Evolutionary conservation across 2,797 vertebrate genomes (phyloP).

Genomic region (Sebastes trivittatus): DNA sequence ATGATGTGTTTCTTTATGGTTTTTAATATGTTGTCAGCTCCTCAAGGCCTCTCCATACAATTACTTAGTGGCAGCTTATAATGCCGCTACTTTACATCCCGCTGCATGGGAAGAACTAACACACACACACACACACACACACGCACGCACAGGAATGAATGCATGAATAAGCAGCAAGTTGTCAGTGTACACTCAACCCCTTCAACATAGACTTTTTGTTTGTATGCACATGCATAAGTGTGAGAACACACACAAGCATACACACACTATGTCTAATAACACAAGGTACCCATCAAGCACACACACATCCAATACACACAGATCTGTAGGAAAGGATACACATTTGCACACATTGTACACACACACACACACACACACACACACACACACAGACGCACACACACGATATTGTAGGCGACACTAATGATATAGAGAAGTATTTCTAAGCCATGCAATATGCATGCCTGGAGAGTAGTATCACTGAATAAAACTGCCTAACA

Average conservation of each 20-base stretch:
- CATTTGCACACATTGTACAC: not conserved
- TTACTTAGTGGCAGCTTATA: conserved; percentile 45
- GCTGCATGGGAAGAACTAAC: not conserved
- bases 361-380: not conserved
- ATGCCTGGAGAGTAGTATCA: conserved; percentile 30
- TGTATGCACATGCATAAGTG: not conserved
- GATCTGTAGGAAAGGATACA: not conserved
- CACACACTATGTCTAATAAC: not conserved
- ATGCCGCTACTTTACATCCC: conserved; percentile 34
- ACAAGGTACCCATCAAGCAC: not conserved
- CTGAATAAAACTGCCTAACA: conserved; percentile 41
- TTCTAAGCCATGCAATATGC: conserved; percentile 56
- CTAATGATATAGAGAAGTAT: conserved; percentile 65
- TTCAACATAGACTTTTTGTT: too few relatives aligned
- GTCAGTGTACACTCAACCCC: not conserved
- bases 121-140: not conserved
- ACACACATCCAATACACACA: not conserved
- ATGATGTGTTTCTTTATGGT: conserved; percentile 62
- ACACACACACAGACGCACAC: not conserved
- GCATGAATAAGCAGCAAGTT: not conserved
- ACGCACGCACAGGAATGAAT: not conserved
- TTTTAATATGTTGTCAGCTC: conserved; percentile 68
- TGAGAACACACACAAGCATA: not conserved
- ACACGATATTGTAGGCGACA: conserved; percentile 10
- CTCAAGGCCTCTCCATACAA: conserved; percentile 40